Conservation (phyloP, 2,113 vertebrate species). For the Austrofundulus limnaeus region DNA sequence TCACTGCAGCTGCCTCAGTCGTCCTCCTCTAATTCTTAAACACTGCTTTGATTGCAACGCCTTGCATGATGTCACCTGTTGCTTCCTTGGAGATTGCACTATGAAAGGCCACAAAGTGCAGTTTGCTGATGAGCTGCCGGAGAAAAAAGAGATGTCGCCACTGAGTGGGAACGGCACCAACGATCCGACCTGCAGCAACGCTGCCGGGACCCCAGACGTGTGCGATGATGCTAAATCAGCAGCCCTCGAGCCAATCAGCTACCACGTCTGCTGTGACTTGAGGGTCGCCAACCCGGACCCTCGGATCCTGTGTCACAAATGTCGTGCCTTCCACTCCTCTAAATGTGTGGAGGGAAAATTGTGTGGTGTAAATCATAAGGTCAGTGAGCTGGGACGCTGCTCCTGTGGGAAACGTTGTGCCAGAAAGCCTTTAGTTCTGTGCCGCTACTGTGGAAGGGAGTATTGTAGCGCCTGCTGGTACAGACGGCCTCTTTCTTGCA, state of each 20-base stretch:
- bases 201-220: conserved; percentile 7
- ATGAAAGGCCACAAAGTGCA: rapidly evolving
- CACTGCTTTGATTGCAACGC: conserved; percentile 41
- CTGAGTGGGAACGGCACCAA: not conserved
- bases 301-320: conserved; percentile 49
- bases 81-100: not conserved
- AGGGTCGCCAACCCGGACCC: conserved; percentile 18
- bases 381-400: conserved; percentile 22
- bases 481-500: conserved; percentile 46
- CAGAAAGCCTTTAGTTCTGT: conserved; percentile 51
- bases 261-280: conserved; percentile 60
- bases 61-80: conserved; percentile 12
- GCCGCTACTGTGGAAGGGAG: conserved; percentile 63
- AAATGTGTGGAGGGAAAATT: conserved; percentile 10
- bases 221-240: not conserved
- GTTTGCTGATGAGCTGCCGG: rapidly evolving
- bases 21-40: rapidly evolving
- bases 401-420: conserved; percentile 17
- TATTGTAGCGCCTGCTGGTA: conserved; percentile 72
- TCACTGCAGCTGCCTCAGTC: conserved; percentile 43
- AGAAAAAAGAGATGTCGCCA: not conserved
- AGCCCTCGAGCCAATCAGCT: conserved; percentile 29
- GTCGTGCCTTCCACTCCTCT: conserved; percentile 55
- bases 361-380: conserved; percentile 39
- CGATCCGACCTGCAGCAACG: not conserved